Evolutionary conservation across 2,113 vertebrate species (phyloP), one percentile per base, ranked within the genome.

Genomic region (Puffinus mauretanicus): DNA sequence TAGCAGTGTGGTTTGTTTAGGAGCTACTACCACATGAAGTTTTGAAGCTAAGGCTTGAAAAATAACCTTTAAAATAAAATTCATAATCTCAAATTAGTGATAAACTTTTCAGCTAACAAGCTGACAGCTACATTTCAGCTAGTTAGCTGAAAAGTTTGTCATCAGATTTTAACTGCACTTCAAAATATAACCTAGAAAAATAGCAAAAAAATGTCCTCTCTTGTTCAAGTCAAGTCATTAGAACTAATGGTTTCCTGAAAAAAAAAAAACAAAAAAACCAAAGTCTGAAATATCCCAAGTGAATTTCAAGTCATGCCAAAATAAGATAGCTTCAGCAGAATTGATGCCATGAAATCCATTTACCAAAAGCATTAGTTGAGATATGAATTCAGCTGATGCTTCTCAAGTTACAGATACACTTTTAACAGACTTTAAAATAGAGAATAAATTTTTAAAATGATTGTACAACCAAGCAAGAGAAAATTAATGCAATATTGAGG

Each of bases 361-460:
- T 90, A 96, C 61, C 65, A 82, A 93, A 94, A 72, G 51, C 88
- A 86, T 93, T 89, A 96, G 72, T 12, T 55, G 60, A 84, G 72
- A 95, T 72, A 83, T 1, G 58, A 95, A 72, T 90, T 96, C 77
- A 96, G 94, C 75, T 91, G 88, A 96, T 80, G 90, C 64, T 89
- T 96, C 95, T 96, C 71, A 82, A 86, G 14, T 94, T 94, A 92
- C 93, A 93, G 76, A 72, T 58, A 90, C 2, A 83, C 77, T 94
- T 96, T 81, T 58, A 95, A 92, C 29, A 90, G 80, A 91, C 46
- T 82, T 82, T 65, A 73, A 92, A 94, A 86, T 10, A 82, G 44
- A 88, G 93, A 96, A 96, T 96, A 75, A 58, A 90, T 97, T 93
- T 94, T 82, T 76, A 4, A 57, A 95, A 95, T 89, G 11, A 93